Evolutionary conservation across 1,140 invertebrate species (phyloP), one percentile per base, ranked within the genome.

Genomic region (Drosophila eugracilis): DNA sequence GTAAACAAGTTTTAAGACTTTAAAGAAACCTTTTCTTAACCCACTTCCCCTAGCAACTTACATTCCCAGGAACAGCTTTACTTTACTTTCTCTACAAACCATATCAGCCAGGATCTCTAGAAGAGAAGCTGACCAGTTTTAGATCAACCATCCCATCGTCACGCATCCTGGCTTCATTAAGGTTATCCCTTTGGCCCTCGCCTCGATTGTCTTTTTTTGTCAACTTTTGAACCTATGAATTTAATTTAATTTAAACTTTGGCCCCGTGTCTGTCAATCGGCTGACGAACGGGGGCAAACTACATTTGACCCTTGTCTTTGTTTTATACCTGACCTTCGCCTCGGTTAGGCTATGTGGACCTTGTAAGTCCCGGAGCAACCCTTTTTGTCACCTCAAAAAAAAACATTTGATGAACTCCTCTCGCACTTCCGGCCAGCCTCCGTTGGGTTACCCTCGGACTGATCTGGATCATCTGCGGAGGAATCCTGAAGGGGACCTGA

Each of bases 211-310:
- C n/a, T 39, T 55, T 49, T 17, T 39, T 55, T 49, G 54, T 81
- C 79, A 83, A 80, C 75, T 85, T 72, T 77, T 81, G 67, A 86
- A 75, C 67, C 63, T 57, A 88, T 88, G 81, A 86, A 86, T 86
- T 86, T 86, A 86, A 86, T 86, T 86, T 63, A 78, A 86, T 86
- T 86, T 86, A 86, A 81, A 86, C 83, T 86, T 85, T 86, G 55
- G 77, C 81, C 81, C 77, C 65, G 42, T 37, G 44, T 52, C 58
- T 83, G 73, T 78, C 70, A 69, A 74, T 83, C 74, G 75, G 36
- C 42, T 66, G 21, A 52, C 47, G 30, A 50, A 62, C 36, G 55
- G 54, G 42, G 58, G 30, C 50, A n/a, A n/a, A 63, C 45, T 41
- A 36, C 41, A 59, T 59, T 57, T 84, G 79, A 85, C 81, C 81